These are phyloP conservation scores for Sepiola atlantica DNA, from an alignment of 2,888 invertebrate species.

Conservation along the genomic window DNA sequence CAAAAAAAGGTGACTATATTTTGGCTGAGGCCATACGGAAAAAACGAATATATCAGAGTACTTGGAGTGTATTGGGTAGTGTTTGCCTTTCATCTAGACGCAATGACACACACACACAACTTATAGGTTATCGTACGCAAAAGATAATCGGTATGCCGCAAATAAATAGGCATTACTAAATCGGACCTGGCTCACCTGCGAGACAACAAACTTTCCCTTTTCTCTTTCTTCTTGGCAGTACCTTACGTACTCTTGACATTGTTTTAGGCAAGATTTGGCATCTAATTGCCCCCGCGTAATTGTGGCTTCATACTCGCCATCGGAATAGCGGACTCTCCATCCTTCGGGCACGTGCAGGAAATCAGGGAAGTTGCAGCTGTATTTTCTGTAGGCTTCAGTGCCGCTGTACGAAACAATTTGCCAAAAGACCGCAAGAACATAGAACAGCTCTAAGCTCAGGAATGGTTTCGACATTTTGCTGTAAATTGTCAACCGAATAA, in stretches of 20 bases:
- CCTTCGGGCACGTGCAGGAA: constrained; percentile 5
- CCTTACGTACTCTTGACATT: constrained; percentile 40
- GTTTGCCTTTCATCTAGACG: too few species aligned
- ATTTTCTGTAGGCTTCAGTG: background rate
- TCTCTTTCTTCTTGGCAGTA: constrained; percentile 41
- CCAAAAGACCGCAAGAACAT: background rate
- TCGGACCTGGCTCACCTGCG: constrained; percentile 4
- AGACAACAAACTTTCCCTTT: constrained; percentile 35
- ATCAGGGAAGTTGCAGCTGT: background rate
- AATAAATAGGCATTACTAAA: background rate
- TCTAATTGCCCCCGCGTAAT: background rate
- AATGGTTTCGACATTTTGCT: background rate
- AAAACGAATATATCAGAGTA: too few species aligned
- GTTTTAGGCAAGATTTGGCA: background rate
- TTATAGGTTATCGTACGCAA: background rate
- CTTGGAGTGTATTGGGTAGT: too few species aligned
- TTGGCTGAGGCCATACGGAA: too few species aligned
- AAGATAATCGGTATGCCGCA: background rate
- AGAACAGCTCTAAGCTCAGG: background rate
- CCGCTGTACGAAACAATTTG: background rate
- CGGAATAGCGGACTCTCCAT: background rate
- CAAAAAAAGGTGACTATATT: too few species aligned
- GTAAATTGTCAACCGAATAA: too few species aligned
- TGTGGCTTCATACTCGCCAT: background rate
- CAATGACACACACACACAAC: too few species aligned